Percentiles rank a stretch among this genome's conserved stretches.
Conservation (phyloP, 2,113 vertebrate genomes). For the Grus americana region DNA sequence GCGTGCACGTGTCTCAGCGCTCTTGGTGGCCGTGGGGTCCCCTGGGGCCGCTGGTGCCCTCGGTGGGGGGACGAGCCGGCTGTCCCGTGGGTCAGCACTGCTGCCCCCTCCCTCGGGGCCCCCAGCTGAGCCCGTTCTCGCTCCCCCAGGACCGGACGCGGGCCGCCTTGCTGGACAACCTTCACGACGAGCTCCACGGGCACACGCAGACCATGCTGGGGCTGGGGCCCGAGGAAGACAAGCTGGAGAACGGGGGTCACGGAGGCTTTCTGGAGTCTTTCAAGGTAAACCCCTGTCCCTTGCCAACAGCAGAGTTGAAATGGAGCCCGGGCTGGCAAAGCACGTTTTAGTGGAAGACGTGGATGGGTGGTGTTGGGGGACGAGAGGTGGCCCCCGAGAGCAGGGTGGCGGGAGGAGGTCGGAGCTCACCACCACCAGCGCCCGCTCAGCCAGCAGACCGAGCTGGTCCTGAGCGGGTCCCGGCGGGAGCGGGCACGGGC, state of each 20-base stretch:
- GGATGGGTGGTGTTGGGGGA: neutral
- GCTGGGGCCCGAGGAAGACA: constrained; percentile 86
- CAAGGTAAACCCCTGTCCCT: constrained; percentile 77
- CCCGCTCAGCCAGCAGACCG: neutral
- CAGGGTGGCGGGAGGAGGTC: accelerated
- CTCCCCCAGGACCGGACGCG: constrained; percentile 86
- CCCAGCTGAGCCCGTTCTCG: neutral
- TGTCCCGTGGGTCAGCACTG: accelerated
- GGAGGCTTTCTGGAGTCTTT: constrained; percentile 95
- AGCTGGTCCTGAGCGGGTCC: neutral
- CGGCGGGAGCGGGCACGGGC: neutral
- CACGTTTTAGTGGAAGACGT: accelerated
- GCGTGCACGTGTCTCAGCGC: accelerated
- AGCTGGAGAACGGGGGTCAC: constrained; percentile 89
- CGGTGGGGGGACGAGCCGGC: accelerated
- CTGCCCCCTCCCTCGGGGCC: neutral
- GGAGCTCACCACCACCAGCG: neutral
- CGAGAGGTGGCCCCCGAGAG: neutral
- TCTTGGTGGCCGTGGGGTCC: accelerated
- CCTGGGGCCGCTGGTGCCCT: neutral
- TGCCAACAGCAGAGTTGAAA: neutral
- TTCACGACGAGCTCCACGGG: constrained; percentile 87
- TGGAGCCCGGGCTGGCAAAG: neutral
- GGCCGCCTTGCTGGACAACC: constrained; percentile 87
- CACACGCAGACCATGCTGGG: constrained; percentile 92